phyloP scores from a whole-genome alignment of 2,888 invertebrate species.

The Drosophila limbata region DNA sequence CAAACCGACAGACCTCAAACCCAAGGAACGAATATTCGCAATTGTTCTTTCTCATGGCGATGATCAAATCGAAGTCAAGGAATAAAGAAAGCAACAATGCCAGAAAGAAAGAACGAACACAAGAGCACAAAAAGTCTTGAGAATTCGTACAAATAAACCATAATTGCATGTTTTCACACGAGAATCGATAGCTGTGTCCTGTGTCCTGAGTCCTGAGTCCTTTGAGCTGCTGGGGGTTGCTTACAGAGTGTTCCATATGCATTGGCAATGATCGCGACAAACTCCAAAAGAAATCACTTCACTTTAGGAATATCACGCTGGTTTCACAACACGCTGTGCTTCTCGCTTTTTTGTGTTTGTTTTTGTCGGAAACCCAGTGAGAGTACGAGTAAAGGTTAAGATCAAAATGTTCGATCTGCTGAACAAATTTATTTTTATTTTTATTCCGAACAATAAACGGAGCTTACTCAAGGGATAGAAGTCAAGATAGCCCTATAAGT shows the following conservation, averaged over 20 bases:
- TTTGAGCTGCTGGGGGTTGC: conserved; percentile 40
- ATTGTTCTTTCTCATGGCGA: conserved; percentile 9
- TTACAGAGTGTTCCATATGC: conserved; percentile 13
- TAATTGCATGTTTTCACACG: conserved; percentile 84
- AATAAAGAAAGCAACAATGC: background rate
- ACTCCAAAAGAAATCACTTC: conserved; percentile 20
- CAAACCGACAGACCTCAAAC: background rate
- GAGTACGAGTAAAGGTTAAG: conserved; percentile 27
- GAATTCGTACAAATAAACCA: conserved; percentile 72
- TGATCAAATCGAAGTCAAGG: conserved; percentile 8
- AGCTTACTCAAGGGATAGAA: background rate
- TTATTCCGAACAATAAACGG: conserved; percentile 21
- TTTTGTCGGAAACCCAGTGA: background rate
- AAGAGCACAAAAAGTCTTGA: conserved; percentile 6
- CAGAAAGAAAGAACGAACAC: background rate
- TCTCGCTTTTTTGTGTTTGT: background rate
- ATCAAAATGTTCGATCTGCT: conserved; percentile 61
- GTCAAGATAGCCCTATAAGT: background rate
- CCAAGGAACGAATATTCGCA: background rate
- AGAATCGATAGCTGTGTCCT: conserved; percentile 67
- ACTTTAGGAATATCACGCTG: conserved; percentile 45
- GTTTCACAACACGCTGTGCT: conserved; percentile 41
- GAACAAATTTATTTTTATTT: conserved; percentile 20
- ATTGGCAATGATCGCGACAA: conserved; percentile 27
- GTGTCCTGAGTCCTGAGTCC: background rate